Evolutionary conservation across 2,888 invertebrate species (phyloP).

Genomic region (Anthrax anthrax): DNA sequence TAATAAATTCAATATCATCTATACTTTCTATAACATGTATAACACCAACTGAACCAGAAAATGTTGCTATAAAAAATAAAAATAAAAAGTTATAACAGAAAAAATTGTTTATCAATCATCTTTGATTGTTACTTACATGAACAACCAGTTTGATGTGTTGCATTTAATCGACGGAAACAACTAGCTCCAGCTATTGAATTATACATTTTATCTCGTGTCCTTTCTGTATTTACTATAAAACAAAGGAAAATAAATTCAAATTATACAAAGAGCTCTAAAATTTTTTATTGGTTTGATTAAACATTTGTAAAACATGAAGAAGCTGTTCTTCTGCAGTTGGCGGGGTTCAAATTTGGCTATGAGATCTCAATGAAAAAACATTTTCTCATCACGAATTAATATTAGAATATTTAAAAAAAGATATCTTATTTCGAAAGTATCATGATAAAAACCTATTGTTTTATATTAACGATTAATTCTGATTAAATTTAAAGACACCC

Average conservation of each 20-base stretch:
- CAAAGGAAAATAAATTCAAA: neutral
- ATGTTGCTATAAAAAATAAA: slow-evolving; percentile 21
- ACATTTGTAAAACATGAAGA: no score
- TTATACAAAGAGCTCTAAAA: no score
- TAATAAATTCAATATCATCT: slow-evolving; percentile 58
- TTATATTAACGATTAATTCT: no score
- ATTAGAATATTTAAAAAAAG: no score
- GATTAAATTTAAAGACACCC: no score
- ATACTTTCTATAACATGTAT: slow-evolving; percentile 54
- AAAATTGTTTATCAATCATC: neutral
- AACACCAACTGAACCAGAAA: slow-evolving; percentile 71
- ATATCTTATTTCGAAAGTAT: no score
- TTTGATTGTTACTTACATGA: slow-evolving; percentile 52
- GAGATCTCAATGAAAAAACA: no score
- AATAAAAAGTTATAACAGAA: neutral
- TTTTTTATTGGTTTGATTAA: no score
- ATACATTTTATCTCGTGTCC: slow-evolving; percentile 72
- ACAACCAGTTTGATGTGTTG: slow-evolving; percentile 90
- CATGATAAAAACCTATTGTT: no score
- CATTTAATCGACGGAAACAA: slow-evolving; percentile 85
- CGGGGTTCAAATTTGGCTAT: no score
- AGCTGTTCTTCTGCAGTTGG: no score
- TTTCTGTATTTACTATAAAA: slow-evolving; percentile 13
- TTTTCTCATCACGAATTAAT: no score
- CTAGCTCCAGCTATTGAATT: slow-evolving; percentile 54